phyloP scores from a whole-genome alignment of 2,113 vertebrate species.

The Pterocles burchelli region DNA sequence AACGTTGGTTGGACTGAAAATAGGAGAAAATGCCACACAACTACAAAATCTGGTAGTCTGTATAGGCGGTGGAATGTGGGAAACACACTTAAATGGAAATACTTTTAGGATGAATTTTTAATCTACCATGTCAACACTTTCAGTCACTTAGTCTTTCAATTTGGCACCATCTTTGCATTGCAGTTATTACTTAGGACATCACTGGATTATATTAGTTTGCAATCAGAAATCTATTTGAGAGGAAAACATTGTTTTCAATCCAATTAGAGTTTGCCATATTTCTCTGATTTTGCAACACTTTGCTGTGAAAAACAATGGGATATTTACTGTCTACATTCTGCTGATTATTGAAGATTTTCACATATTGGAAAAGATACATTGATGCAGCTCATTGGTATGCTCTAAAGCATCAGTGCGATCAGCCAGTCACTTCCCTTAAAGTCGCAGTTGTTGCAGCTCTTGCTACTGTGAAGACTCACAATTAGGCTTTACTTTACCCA shows the following conservation, averaged over 20 bases:
- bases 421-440: conserved; percentile 53
- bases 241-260: conserved; percentile 15
- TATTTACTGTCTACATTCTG: conserved; percentile 39
- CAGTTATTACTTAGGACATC: conserved; percentile 24
- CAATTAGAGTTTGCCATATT: neutral
- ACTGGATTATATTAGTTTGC: conserved; percentile 24
- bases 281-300: conserved; percentile 16
- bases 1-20: neutral
- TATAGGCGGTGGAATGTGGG: neutral
- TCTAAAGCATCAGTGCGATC: neutral
- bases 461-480: conserved; percentile 44
- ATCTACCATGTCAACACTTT: conserved; percentile 11
- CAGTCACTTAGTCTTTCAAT: conserved; percentile 42
- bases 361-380: neutral
- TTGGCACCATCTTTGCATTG: conserved; percentile 37
- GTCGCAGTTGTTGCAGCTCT: neutral
- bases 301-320: conserved; percentile 26
- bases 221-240: conserved; percentile 22
- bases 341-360: conserved; percentile 39
- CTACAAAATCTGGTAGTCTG: neutral
- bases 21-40: neutral
- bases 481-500: conserved; percentile 34
- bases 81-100: neutral
- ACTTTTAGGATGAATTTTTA: conserved; percentile 41
- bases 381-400: conserved; percentile 21